Evolutionary conservation across 2,888 invertebrate genomes (phyloP).

Genomic region (Stramonita haemastoma): DNA sequence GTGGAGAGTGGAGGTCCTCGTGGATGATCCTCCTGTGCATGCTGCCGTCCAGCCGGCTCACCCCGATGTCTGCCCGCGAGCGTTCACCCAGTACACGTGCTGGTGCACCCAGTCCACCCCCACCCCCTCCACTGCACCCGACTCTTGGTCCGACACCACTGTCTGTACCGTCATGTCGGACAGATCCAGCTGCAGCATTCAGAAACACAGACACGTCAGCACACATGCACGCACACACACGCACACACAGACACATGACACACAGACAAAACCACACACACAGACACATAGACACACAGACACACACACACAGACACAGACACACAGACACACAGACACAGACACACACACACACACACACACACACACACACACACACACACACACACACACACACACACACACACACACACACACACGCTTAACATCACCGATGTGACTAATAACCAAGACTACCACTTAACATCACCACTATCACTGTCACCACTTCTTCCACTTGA

Average conservation of each 20-base stretch:
- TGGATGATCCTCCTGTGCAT: conserved; percentile 92
- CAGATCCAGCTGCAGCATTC: conserved; percentile 85
- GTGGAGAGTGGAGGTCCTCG: conserved; percentile 89
- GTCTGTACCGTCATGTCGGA: conserved; percentile 81
- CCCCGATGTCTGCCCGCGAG: conserved; percentile 92
- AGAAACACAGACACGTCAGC: background rate
- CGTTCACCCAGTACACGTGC: conserved; percentile 92
- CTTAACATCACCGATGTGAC: background rate
- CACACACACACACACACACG: background rate
- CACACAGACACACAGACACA: background rate
- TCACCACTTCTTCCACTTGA: too few species aligned
- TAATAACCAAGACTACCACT: too few species aligned
- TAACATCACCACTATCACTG: too few species aligned
- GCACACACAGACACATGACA: background rate
- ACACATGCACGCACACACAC: too few species aligned
- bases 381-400: background rate
- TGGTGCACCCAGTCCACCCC: conserved; percentile 99
- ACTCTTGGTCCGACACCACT: conserved; percentile 74
- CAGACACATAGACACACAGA: background rate
- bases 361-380: background rate
- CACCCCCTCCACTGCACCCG: conserved; percentile 94
- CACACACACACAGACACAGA: conserved; percentile 40
- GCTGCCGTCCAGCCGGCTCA: conserved; percentile 92
- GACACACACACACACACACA: background rate
- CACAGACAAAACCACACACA: conserved; percentile 41